Evolutionary conservation across 1,140 invertebrate species (phyloP), one percentile per base, ranked within the genome.

Genomic region (honey bee (Apis mellifera)): DNA sequence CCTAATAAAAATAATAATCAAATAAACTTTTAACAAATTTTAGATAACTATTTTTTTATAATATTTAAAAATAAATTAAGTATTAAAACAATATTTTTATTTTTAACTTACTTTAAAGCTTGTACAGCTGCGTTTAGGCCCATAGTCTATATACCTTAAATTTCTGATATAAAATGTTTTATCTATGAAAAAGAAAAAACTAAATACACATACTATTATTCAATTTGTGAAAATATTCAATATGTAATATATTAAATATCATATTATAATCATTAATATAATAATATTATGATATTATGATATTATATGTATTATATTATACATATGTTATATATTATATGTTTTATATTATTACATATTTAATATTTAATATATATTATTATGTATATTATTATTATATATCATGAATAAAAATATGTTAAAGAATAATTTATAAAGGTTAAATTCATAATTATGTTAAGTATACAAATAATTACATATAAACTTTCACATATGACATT

Each of bases 91-190:
- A n/a, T 9, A 12, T 72, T 69, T 73, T 81, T 59, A 59, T 55
- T 19, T 62, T 57, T 57, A 60, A 93, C 94, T 94, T 93, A 96
- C 96, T 96, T 96, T 84, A 96, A 93, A 92, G 96, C 95, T 94
- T 96, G 96, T 85, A 96, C 95, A 90, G 96, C 96, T 89, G 96
- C 95, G 92, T 96, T 96, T 93, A 96, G 93, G 90, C 96, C 96
- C 96, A 96, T 96, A 93, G 94, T 95, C 89, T 83, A 84, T 80
- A 66, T 73, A 88, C 78, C 86, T 85, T 81, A 62, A 78, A 78
- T 86, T 68, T 74, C 87, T 79, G 68, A 59, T 50, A 19, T 17
- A 12, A 85, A 42, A 84, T 80, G 65, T 80, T 76, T 78, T 73
- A 60, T 75, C 88, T 89, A 42, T 62, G n/a, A 17, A 74, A 74